Evolutionary conservation across 2,797 vertebrate genomes (phyloP), one percentile per base, ranked within the genome.

Genomic region (Falco peregrinus): DNA sequence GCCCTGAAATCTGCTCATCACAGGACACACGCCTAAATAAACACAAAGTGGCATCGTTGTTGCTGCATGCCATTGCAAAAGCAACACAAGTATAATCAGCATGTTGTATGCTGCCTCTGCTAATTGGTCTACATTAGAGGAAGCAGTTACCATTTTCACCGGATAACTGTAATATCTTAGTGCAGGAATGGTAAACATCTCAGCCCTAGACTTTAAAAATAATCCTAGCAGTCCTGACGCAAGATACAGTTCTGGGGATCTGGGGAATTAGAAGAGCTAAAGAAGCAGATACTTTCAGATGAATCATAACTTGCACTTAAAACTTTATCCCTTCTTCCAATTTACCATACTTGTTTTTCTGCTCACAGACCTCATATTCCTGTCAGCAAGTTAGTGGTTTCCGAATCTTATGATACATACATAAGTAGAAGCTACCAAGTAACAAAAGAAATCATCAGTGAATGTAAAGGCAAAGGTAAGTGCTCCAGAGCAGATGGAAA

Each of bases 351-450:
- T 88, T 39, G 5, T 94, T 95, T 97, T 91, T 93, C 53, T 92
- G 4, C 92, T 75, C 92, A 22, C 91, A 99, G 99, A 99, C 99
- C 99, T 99, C 99, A 99, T 97, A 98, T 99, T 97, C 98, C 99
- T 85, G 97, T 99, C 96, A 99, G 98, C 98, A 99, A 99, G 96
- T 97, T 99, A 97, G 97, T 96, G 39, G 98, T 99, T 97, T 99
- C 99, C 0, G 99, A 99, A 96, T 98, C 99, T n/a, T 99, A 99
- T 9, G 99, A 99, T 45, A 99, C 98, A 1, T 99, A 99, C 93
- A 99, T 99, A 97, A 99, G 98, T 93, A 98, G 99, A 93, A 99
- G 99, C 98, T 99, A 99, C 98, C 99, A 99, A 97, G 99, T 99
- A 69, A 99, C 99, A 5, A 98, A 99, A 95, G 99, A 99, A 96